These are phyloP conservation scores for Adela reaumurella DNA, from an alignment of 2,888 invertebrate genomes.

Conservation along the genomic window DNA sequence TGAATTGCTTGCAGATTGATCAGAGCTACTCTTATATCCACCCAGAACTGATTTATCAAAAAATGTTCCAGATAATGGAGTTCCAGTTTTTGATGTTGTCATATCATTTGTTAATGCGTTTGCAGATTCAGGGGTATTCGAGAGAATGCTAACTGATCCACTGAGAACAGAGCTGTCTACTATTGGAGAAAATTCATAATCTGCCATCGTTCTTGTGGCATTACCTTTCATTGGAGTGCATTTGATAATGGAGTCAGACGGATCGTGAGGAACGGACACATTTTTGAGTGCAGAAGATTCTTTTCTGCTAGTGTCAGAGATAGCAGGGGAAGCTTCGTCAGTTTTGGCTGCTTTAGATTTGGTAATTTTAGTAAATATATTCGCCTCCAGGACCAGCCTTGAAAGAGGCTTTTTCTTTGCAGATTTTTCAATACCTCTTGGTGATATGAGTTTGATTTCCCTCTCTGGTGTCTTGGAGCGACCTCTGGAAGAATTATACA, in stretches of 20 bases:
- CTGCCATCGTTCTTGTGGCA: neutral
- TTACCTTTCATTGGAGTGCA: constrained; percentile 35
- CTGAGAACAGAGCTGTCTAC: constrained; percentile 36
- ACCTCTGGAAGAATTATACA: constrained; percentile 21
- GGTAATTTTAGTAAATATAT: constrained; percentile 37
- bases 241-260: constrained; percentile 22
- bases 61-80: constrained; percentile 22
- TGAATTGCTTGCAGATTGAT: constrained; percentile 15
- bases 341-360: constrained; percentile 29
- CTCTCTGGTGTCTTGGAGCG: constrained; percentile 39
- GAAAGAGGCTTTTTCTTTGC: constrained; percentile 34
- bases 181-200: constrained; percentile 30
- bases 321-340: constrained; percentile 15
- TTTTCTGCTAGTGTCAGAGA: neutral
- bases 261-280: constrained; percentile 6
- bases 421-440: constrained; percentile 25
- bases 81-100: constrained; percentile 13
- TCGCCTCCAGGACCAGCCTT: constrained; percentile 41
- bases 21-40: constrained; percentile 27
- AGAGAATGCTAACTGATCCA: constrained; percentile 29
- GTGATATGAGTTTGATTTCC: constrained; percentile 29
- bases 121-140: constrained; percentile 18
- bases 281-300: neutral
- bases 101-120: constrained; percentile 24
- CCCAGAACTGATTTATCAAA: constrained; percentile 31